Conservation (phyloP, 2,113 vertebrate species). For the Colinus virginianus region DNA sequence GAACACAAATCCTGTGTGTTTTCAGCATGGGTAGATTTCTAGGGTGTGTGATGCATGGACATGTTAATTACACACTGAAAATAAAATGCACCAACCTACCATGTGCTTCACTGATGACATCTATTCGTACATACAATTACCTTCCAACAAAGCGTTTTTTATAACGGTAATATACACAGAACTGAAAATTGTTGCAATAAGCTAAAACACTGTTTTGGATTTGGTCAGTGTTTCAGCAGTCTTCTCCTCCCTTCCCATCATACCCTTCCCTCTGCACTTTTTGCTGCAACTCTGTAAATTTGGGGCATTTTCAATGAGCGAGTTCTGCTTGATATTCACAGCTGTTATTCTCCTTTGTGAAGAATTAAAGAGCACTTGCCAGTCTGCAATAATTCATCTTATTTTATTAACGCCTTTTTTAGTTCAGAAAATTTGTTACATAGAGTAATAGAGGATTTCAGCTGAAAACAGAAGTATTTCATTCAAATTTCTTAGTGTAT, state of each 20-base stretch:
- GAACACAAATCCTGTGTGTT: constrained; percentile 67
- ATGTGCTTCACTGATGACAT: not conserved
- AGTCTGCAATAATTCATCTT: not conserved
- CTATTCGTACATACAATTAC: not conserved
- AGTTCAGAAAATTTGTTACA: not conserved
- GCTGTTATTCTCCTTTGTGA: constrained; percentile 6
- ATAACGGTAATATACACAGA: not conserved
- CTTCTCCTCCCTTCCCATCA: not conserved
- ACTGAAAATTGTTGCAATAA: not conserved
- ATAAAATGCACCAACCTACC: not conserved
- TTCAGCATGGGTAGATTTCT: constrained; percentile 44
- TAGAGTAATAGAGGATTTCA: not conserved
- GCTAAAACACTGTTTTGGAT: not conserved
- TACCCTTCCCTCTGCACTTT: not conserved
- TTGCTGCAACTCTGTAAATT: not conserved
- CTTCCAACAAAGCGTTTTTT: not conserved
- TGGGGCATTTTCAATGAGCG: not conserved
- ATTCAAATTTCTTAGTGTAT: not conserved
- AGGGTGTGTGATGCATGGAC: constrained; percentile 5
- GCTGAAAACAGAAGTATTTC: constrained; percentile 5
- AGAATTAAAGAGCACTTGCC: constrained; percentile 28
- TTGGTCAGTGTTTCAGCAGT: not conserved
- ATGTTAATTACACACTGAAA: constrained; percentile 39
- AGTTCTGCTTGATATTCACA: constrained; percentile 45
- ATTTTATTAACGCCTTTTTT: not conserved